phyloP scores from a whole-genome alignment of 1,140 invertebrate genomes.

The Babylonia areolata region DNA sequence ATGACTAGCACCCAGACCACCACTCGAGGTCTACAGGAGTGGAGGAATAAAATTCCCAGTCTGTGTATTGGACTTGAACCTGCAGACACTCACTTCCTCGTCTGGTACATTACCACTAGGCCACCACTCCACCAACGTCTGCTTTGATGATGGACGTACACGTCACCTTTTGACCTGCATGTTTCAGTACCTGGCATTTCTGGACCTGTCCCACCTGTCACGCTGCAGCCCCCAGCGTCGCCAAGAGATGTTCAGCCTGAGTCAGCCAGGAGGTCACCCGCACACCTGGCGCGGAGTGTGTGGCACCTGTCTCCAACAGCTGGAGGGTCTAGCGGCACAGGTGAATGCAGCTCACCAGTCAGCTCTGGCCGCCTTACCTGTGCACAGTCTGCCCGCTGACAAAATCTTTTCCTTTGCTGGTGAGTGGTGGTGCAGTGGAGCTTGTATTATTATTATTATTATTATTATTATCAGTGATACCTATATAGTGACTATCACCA shows the following conservation, averaged over 20 bases:
- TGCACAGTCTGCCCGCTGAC: slow-evolving; percentile 42
- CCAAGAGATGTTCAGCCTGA: slow-evolving; percentile 67
- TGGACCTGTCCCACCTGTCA: slow-evolving; percentile 65
- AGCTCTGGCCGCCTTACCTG: slow-evolving; percentile 55
- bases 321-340: slow-evolving; percentile 57
- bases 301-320: slow-evolving; percentile 57
- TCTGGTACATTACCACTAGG: too few relatives aligned
- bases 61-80: too few relatives aligned
- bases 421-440: too few relatives aligned
- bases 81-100: too few relatives aligned
- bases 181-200: slow-evolving; percentile 67
- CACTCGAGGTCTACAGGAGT: too few relatives aligned
- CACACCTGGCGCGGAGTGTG: slow-evolving; percentile 68
- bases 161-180: not conserved
- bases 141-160: too few relatives aligned
- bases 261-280: slow-evolving; percentile 73
- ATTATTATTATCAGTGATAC: too few relatives aligned
- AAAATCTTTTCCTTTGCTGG: slow-evolving; percentile 30
- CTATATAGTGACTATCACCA: too few relatives aligned
- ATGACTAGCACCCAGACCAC: too few relatives aligned
- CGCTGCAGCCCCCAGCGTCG: slow-evolving; percentile 58
- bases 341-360: slow-evolving; percentile 61
- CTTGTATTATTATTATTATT: too few relatives aligned
- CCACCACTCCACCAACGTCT: too few relatives aligned
- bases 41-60: too few relatives aligned